These are phyloP conservation scores for Cyprinodon diabolis DNA, from an alignment of 2,797 vertebrate genomes.

Conservation along the genomic window DNA sequence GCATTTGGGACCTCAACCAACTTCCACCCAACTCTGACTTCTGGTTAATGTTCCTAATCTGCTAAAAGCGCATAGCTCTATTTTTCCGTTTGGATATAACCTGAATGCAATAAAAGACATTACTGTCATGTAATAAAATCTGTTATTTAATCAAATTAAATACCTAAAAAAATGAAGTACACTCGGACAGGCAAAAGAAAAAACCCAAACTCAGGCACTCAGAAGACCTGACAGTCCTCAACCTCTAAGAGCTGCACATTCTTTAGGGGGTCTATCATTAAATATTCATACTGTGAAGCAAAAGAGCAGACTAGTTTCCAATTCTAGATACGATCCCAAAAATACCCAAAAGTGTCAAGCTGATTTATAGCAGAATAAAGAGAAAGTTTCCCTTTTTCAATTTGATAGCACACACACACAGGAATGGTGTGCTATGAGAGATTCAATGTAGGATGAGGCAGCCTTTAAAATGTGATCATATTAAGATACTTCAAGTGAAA, in stretches of 20 bases:
- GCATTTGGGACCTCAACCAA: too few species aligned
- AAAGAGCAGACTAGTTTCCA: constrained; percentile 44
- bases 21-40: too few species aligned
- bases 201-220: constrained; percentile 9
- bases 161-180: constrained; percentile 14
- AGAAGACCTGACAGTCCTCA: constrained; percentile 28
- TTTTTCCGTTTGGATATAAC: constrained; percentile 18
- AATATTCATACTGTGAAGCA: constrained; percentile 54
- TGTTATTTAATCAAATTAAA: constrained; percentile 15
- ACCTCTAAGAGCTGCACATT: constrained; percentile 53
- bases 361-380: constrained; percentile 17
- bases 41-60: constrained; percentile 12
- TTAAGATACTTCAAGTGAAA: not conserved
- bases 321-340: constrained; percentile 31
- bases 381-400: not conserved
- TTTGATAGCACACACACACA: constrained; percentile 20
- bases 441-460: constrained; percentile 1
- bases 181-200: constrained; percentile 35
- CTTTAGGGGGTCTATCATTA: constrained; percentile 50
- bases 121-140: not conserved
- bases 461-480: not conserved
- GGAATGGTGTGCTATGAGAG: constrained; percentile 3
- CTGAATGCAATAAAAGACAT: constrained; percentile 49
- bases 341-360: constrained; percentile 29
- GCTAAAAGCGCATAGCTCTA: not conserved